Conservation (phyloP, 2,888 invertebrate genomes). For the Dryococelus australis region DNA sequence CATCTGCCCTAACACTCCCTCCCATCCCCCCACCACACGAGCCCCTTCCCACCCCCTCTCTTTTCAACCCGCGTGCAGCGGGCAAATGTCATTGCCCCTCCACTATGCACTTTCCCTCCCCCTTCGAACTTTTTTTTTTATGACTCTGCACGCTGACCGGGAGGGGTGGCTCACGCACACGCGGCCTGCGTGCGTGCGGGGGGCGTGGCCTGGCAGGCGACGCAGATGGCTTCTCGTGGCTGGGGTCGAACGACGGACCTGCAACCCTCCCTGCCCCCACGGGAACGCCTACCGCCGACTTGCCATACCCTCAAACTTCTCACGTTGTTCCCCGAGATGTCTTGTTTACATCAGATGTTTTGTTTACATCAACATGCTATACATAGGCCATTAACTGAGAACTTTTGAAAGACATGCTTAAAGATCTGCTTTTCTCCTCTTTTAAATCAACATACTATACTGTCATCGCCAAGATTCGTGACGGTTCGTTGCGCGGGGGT, state of each 20-base stretch:
- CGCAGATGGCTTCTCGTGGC: background rate
- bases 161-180: background rate
- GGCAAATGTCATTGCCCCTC: conserved; percentile 41
- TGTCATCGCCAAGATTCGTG: too few relatives aligned
- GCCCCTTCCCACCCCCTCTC: conserved; percentile 26
- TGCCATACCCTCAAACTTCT: too few relatives aligned
- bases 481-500: too few relatives aligned
- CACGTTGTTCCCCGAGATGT: too few relatives aligned
- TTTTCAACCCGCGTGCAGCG: background rate
- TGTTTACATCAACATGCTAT: too few relatives aligned
- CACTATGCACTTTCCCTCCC: conserved; percentile 34
- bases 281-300: too few relatives aligned
- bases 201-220: background rate
- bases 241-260: conserved; percentile 6
- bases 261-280: background rate
- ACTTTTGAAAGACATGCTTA: too few relatives aligned
- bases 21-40: background rate
- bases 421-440: too few relatives aligned
- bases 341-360: too few relatives aligned
- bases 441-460: too few relatives aligned
- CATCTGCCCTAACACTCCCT: conserved; percentile 33
- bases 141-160: background rate
- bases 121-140: conserved; percentile 12
- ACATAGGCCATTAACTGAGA: too few relatives aligned
- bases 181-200: background rate